These are phyloP conservation scores for Agrochola circellaris DNA, from an alignment of 2,888 invertebrate species.

Conservation along the genomic window DNA sequence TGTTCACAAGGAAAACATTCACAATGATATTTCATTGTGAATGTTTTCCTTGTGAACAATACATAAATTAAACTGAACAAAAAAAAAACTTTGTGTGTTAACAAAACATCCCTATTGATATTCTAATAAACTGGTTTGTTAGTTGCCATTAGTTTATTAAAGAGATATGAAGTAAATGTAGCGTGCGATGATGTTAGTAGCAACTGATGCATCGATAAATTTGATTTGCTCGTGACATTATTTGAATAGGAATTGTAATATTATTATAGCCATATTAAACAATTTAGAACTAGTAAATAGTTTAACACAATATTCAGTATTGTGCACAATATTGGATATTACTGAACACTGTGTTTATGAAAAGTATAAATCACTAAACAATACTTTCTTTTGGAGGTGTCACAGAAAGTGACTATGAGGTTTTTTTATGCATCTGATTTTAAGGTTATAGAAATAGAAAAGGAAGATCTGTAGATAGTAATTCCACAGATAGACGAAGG, in stretches of 20 bases:
- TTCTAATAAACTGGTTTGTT: neutral
- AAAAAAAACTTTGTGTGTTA: neutral
- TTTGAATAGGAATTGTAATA: conserved; percentile 2
- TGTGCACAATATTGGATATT: neutral
- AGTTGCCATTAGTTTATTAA: conserved; percentile 14
- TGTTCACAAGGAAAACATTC: neutral
- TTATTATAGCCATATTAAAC: neutral
- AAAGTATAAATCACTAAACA: neutral
- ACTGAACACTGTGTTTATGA: neutral
- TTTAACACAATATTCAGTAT: neutral
- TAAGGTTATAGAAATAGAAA: too few species aligned
- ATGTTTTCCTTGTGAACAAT: too few species aligned
- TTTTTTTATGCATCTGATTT: neutral
- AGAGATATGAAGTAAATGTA: conserved; percentile 16
- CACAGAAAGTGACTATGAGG: neutral
- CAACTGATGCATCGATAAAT: conserved; percentile 22
- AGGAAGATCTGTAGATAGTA: neutral
- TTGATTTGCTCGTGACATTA: conserved; percentile 33
- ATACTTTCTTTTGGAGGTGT: neutral
- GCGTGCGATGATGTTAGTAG: neutral
- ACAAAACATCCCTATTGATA: neutral
- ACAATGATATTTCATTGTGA: too few species aligned
- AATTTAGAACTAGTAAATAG: neutral
- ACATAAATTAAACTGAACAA: neutral
- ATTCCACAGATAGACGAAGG: neutral